Evolutionary conservation across 1,140 invertebrate genomes (phyloP).

Genomic region (Diploscapter pachys): DNA sequence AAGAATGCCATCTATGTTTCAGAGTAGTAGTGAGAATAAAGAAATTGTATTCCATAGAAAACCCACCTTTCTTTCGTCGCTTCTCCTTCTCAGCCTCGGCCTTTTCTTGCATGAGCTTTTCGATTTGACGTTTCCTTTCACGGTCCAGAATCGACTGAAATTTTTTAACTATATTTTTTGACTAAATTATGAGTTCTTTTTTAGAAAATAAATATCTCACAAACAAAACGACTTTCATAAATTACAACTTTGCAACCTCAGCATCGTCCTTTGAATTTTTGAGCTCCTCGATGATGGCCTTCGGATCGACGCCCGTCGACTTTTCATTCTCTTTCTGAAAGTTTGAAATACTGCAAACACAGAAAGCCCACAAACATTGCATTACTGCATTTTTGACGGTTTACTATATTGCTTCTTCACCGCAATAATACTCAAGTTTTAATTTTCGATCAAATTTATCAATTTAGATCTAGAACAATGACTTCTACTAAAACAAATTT

Average conservation of each 20-base stretch:
- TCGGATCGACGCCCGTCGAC: not conserved
- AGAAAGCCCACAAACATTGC: too few species aligned
- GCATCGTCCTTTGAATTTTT: slow-evolving; percentile 58
- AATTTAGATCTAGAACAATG: too few species aligned
- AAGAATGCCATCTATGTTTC: slow-evolving; percentile 55
- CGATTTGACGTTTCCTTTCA: slow-evolving; percentile 71
- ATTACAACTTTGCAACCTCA: slow-evolving; percentile 62
- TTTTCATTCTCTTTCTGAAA: slow-evolving; percentile 32
- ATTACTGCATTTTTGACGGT: too few species aligned
- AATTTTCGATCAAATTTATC: too few species aligned
- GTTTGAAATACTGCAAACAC: not conserved
- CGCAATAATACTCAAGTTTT: too few species aligned
- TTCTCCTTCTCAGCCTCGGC: slow-evolving; percentile 39
- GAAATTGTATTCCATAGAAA: slow-evolving; percentile 16
- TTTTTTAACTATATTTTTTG: not conserved
- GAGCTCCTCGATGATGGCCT: slow-evolving; percentile 55
- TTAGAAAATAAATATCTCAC: too few species aligned
- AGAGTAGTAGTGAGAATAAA: slow-evolving; percentile 17
- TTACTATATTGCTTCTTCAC: too few species aligned
- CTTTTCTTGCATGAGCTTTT: slow-evolving; percentile 64
- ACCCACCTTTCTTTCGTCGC: slow-evolving; percentile 46
- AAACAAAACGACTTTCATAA: not conserved
- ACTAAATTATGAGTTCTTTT: too few species aligned
- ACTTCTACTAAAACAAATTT: too few species aligned
- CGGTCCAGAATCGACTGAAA: slow-evolving; percentile 72